Base-by-base conservation (phyloP, 2,113 vertebrate genomes). In the Dicaeum eximium region DNA sequence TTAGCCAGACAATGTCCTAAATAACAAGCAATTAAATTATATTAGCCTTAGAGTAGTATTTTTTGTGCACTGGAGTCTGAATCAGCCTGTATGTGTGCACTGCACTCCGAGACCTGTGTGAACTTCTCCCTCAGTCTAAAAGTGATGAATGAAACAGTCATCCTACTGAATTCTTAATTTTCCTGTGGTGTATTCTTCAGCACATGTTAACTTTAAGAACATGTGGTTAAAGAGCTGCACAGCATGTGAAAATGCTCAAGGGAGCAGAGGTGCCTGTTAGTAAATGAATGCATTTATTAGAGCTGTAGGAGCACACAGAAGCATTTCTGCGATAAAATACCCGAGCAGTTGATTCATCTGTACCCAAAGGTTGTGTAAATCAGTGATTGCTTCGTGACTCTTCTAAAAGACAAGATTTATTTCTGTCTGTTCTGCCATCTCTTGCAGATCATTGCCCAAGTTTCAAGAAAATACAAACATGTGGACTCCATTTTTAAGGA, bases 151-250 rank as follows among this genome's bases (percentile, higher is more conserved):
- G 82, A 97, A 96, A 93, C 82, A 93, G 50, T 94, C 80, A 72
- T 97, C 91, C 83, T 71, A 20, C 87, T 60, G 90, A 96, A 97
- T 90, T 96, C 92, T 94, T 97, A 50, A 79, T 97, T 97, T 95
- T 93, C 69, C 90, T 81, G 62, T 93, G 86, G 81, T 97, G 71
- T 96, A 31, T 93, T 95, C 80, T 95, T 28, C 48, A 92, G 91
- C 73, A 78, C 71, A 44, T 3, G 47, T 91, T 65, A 79, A 77
- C 50, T 69, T 81, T 40, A 92, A 93, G 78, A 94, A 78, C 47
- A 50, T 66, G 87, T 91, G 65, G 86, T 66, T 89, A 65, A 94
- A 96, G 89, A 77, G 82, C 67, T 77, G 53, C 79, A 4, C 67
- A 80, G 66, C 65, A 30, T 65, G 44, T 75, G 87, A 72, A 84